Base-by-base conservation (phyloP, 2,113 vertebrate species). In the Carollia perspicillata region DNA sequence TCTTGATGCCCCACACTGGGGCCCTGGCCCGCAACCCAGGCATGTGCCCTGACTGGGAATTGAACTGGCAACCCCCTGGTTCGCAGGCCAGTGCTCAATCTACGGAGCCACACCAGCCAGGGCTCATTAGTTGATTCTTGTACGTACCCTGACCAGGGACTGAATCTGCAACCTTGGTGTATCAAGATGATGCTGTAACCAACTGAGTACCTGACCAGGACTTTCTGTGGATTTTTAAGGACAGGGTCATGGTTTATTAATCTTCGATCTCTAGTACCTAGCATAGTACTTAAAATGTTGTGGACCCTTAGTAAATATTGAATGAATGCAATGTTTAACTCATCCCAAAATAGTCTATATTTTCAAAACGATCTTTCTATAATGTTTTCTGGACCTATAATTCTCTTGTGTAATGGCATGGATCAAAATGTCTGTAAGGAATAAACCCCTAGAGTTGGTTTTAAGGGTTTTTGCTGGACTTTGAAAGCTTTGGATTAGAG, bases 191-290 rank as follows among this genome's bases (percentile, higher is more conserved):
- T 30, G 60, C 28, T 63, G 0, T 30, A 63, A 30, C 26, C 60
- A 13, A 6, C 60, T 63, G 28, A 63, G 12, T 30, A 30, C 28
- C 60, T 63, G 60, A 30, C 60, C 60, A 63, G 60, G 26, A 63
- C 60, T 95, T 91, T 79, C 51, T 90, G 37, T 79, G 71, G 81
- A 88, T 72, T 95, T 93, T 94, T 78, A 93, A 96, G 75, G 63
- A 63, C 8, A 55, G 13, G 18, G 11, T 35, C 44, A n/a, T 68
- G 37, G 93, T 74, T 95, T 80, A 51, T 37, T 89, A 6, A 42
- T 87, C 33, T 92, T 91, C 77, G 55, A 51, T 89, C 18, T 75
- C 47, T 84, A 44, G 47, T 77, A 10, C 17, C 23, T 91, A 77
- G 20, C 28, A 58, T 18, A 87, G 14, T 63, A 30, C 55, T 90